A percentile compares a stretch with the other conserved stretches of the same genome.
Conservation (phyloP, 1,140 invertebrate species). For the Aricia agestis region DNA sequence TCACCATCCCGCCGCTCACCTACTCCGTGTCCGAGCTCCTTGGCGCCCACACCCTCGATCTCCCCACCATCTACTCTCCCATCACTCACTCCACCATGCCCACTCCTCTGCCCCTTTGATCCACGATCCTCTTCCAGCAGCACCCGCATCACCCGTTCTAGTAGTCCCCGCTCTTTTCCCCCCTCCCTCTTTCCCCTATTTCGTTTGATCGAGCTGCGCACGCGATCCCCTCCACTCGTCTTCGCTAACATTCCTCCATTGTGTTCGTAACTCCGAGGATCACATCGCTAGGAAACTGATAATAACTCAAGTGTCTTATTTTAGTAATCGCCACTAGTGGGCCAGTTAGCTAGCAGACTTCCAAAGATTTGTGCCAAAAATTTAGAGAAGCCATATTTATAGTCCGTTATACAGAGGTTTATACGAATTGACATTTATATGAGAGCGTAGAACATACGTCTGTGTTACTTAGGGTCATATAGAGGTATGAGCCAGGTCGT, state of each 20-base stretch:
- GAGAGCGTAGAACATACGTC: conserved; percentile 48
- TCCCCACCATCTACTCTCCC: conserved; percentile 66
- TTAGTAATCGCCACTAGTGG: conserved; percentile 70
- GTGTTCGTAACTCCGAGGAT: conserved; percentile 38
- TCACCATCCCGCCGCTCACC: conserved; percentile 58
- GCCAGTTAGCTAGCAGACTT: conserved; percentile 70
- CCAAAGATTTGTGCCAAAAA: conserved; percentile 63
- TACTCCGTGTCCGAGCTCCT: conserved; percentile 72
- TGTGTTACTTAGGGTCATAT: conserved; percentile 68
- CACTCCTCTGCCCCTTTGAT: conserved; percentile 81
- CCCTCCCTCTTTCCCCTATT: conserved; percentile 18
- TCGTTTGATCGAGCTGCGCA: conserved; percentile 36
- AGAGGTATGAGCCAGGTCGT: conserved; percentile 69
- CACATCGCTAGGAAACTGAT: conserved; percentile 63
- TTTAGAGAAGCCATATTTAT: conserved; percentile 56
- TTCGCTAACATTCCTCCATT: conserved; percentile 63
- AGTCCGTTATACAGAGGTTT: conserved; percentile 55
- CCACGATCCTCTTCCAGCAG: conserved; percentile 72
- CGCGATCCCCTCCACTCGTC: conserved; percentile 38
- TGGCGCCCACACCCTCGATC: conserved; percentile 67
- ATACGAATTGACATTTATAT: conserved; percentile 51
- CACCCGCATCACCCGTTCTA: conserved; percentile 71
- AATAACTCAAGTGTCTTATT: conserved; percentile 73
- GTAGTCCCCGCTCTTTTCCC: no score
- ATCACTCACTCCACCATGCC: conserved; percentile 60